A percentile compares a stretch with the other conserved stretches of the same genome.
These are phyloP conservation scores for Triplophysa tibetana DNA, from an alignment of 2,113 vertebrate genomes.

Conservation along the genomic window DNA sequence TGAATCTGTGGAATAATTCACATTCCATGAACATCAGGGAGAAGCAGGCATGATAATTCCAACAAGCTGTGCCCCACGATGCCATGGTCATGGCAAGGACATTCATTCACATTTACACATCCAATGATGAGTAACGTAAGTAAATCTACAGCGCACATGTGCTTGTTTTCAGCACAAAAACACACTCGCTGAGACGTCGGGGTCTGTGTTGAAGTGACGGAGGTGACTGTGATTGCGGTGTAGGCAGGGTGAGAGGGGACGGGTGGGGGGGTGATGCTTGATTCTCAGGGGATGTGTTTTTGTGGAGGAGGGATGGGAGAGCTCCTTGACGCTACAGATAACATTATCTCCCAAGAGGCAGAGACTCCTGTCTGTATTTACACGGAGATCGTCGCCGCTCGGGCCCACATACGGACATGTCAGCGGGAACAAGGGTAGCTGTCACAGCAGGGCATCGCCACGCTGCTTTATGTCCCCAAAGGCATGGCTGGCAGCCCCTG, in stretches of 20 bases:
- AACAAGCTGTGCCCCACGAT: constrained; percentile 18
- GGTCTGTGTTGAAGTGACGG: constrained; percentile 7
- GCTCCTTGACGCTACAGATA: constrained; percentile 56
- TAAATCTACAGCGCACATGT: neutral
- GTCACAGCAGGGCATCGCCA: constrained; percentile 48
- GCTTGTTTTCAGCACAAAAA: neutral
- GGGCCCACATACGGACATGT: constrained; percentile 49
- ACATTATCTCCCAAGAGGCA: constrained; percentile 61
- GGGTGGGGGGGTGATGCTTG: constrained; percentile 21
- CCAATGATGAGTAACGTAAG: neutral
- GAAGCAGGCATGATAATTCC: constrained; percentile 40
- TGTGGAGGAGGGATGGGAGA: constrained; percentile 47
- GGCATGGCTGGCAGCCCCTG: constrained; percentile 52
- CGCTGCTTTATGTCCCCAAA: constrained; percentile 54
- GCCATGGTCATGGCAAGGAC: neutral
- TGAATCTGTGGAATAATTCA: constrained; percentile 52
- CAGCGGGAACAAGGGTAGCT: constrained; percentile 58
- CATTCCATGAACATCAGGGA: constrained; percentile 55
- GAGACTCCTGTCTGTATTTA: constrained; percentile 48
- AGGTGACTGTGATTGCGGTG: constrained; percentile 35
- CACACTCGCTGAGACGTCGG: neutral
- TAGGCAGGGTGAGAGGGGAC: constrained; percentile 20
- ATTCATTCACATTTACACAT: neutral
- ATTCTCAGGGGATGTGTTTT: constrained; percentile 37
- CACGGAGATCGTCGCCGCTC: constrained; percentile 33